A percentile compares a stretch with the other conserved stretches of the same genome.
Evolutionary conservation across 2,888 invertebrate genomes (phyloP).

Genomic region (Volucella zonaria): DNA sequence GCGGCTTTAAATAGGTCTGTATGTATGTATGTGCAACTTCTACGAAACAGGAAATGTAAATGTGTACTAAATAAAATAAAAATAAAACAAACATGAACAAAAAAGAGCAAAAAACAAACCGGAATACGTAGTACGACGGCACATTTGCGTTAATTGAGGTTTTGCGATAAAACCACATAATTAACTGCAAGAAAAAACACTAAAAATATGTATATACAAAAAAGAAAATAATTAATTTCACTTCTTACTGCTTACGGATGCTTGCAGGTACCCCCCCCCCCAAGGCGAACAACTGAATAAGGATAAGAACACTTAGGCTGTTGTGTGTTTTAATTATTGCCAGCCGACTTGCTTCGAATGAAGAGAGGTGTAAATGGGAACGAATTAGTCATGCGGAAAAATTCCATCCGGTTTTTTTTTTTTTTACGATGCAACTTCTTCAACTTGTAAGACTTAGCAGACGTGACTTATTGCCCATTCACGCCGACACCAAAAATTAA

Average conservation of each 20-base stretch:
- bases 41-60: constrained; percentile 66
- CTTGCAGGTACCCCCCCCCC: background rate
- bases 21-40: constrained; percentile 1
- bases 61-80: constrained; percentile 50
- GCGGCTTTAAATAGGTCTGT: background rate
- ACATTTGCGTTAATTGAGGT: constrained; percentile 72
- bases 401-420: constrained; percentile 13
- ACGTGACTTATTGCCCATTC: constrained; percentile 50
- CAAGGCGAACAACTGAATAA: constrained; percentile 44
- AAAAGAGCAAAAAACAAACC: constrained; percentile 24
- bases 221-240: constrained; percentile 69
- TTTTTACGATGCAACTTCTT: constrained; percentile 30
- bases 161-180: constrained; percentile 69
- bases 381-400: constrained; percentile 46
- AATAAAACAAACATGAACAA: background rate
- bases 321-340: constrained; percentile 67
- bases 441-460: background rate
- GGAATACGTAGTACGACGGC: constrained; percentile 46
- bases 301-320: constrained; percentile 56
- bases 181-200: constrained; percentile 51
- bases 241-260: constrained; percentile 41
- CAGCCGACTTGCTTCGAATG: background rate
- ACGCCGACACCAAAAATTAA: constrained; percentile 19
- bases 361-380: constrained; percentile 55
- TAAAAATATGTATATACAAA: no score